Evolutionary conservation across 2,888 invertebrate species (phyloP), one percentile per base, ranked within the genome.

Genomic region (Tricholauxania praeusta): DNA sequence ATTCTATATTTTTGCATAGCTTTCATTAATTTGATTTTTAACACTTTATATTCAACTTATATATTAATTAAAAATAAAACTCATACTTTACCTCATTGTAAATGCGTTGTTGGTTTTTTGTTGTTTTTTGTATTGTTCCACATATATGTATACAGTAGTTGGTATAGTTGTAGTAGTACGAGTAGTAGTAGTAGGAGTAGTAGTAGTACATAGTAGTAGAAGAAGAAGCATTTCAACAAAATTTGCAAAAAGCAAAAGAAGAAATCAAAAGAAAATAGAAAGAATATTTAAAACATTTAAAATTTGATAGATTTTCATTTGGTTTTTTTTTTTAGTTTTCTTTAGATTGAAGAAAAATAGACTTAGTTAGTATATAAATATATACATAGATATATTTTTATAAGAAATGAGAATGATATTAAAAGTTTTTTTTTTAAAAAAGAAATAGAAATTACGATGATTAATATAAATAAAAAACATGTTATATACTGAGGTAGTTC

Each of bases 61-160:
- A 53, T 28, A 48, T 57, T 17, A 60, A 55, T 48, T 69, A 59
- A 10, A 57, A 32, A 47, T 66, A 59, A 68, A 70, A 67, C 71
- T 70, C 80, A 84, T 84, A 85, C 84, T 84, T 84, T 84, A 84
- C 84, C 84, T 84, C 84, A 85, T 83, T 84, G 82, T 80, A 81
- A 85, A 83, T 84, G 83, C 85, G 80, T 80, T 77, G 77, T 75
- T 74, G 66, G 70, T 67, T 48, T 67, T 22, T 62, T 69, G 64
- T 64, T 64, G 64, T 64, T 32, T 28, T 60, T 60, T 51, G 59
- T 69, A 28, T 63, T 70, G 70, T 70, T 70, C 70, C 70, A 70
- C 70, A 63, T 62, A 63, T 52, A 70, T 70, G 70, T 70, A 70
- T 63, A 49, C 62, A 62, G 75, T 74, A 71, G 72, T 77, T 74